Base-by-base conservation (phyloP, 2,888 invertebrate genomes). In the Patella caerulea region DNA sequence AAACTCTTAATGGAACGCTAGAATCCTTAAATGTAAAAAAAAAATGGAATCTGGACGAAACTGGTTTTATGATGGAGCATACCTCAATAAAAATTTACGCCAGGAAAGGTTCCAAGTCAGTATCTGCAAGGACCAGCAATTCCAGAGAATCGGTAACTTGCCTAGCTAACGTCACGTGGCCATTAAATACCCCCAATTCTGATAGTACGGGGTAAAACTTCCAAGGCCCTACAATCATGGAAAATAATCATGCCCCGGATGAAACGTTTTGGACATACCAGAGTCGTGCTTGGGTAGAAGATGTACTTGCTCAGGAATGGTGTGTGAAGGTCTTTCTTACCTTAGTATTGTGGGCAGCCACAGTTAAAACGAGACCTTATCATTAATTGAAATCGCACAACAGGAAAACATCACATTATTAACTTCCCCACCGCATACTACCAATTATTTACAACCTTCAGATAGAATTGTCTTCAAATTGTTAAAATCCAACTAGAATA, bases 41-140 rank as follows among this genome's bases (percentile, higher is more conserved):
- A 3, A 34, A 3, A 2, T 81, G 81, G 83, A 81, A 83, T 53
- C 81, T 80, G 78, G 83, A 83, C 34, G 80, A 79, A 29, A 83
- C 79, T 2, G 82, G 81, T 0, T 14, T 82, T 1, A 74, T 45
- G 14, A 7, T 78, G 19, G 45, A 52, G 4, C 80, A 80, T 29
- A 79, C 79, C 29, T 80, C 81, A 5, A 45, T 4, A 2, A 73
- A 78, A 15, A 78, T 79, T 7, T 17, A 79, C 19, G 79, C 79
- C 0, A 71, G 56, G 45, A 80, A 79, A 29, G 77, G 80, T 3
- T 9, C 73, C 2, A 79, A 77, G 55, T 29, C 71, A 11, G 76
- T 82, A 3, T 79, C 79, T 65, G 73, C 76, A n/a, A 81, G 76
- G 70, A 34, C 54, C 2, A 75, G 75, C 4, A 69, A 19, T 14